phyloP scores from a whole-genome alignment of 2,113 vertebrate genomes.

The Corynorhinus townsendii region DNA sequence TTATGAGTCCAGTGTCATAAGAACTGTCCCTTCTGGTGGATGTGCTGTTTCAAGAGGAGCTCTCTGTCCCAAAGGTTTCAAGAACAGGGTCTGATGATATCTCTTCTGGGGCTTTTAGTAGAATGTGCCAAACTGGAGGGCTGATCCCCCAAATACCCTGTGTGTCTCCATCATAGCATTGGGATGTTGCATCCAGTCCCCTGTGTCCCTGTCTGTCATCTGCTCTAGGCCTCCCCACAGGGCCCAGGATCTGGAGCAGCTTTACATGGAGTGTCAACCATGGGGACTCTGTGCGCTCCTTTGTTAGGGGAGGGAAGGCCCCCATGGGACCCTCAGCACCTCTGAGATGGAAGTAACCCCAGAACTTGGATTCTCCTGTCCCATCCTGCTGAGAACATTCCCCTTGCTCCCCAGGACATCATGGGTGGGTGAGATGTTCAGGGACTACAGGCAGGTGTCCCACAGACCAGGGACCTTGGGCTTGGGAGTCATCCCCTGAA shows the following conservation, averaged over 20 bases:
- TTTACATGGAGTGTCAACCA: background rate
- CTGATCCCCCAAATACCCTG: background rate
- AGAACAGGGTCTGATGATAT: background rate
- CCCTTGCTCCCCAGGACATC: background rate
- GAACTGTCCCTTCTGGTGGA: background rate
- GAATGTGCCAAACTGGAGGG: background rate
- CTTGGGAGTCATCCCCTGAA: background rate
- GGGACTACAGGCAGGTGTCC: background rate
- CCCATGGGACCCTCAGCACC: rapidly evolving
- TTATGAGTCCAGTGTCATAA: background rate
- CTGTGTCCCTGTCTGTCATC: background rate
- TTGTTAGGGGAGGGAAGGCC: background rate
- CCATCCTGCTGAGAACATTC: background rate
- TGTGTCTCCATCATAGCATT: background rate
- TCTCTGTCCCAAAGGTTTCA: background rate
- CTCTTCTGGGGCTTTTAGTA: background rate
- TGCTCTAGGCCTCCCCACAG: background rate
- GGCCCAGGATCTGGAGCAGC: background rate
- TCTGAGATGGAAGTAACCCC: background rate
- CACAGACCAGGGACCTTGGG: too few relatives aligned
- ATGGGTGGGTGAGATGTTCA: background rate
- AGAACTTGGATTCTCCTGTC: background rate
- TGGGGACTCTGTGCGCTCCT: background rate
- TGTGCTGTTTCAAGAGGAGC: background rate
- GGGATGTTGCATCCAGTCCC: background rate